phyloP scores from a whole-genome alignment of 2,113 vertebrate genomes.

The Gasterosteus nipponicus region DNA sequence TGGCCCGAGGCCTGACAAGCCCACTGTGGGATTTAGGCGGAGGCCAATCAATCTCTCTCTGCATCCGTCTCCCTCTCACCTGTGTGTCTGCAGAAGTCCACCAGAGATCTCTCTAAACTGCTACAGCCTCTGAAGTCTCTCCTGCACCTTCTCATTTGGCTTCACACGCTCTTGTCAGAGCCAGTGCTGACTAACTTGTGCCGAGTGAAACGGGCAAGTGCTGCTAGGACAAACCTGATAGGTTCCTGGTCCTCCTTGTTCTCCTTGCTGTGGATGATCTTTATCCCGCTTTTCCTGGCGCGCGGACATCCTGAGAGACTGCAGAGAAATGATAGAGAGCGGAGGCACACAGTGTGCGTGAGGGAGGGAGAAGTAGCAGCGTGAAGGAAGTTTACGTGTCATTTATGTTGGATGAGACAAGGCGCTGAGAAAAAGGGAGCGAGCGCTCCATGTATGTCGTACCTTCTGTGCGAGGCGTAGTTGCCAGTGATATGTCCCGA shows the following conservation, averaged over 20 bases:
- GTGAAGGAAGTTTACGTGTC: neutral
- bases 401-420: neutral
- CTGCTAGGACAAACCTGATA: constrained; percentile 84
- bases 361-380: constrained; percentile 1
- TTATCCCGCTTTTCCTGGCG: constrained; percentile 98
- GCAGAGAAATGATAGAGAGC: constrained; percentile 55
- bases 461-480: constrained; percentile 99
- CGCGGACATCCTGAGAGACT: constrained; percentile 99
- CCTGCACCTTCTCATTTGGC: constrained; percentile 23
- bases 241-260: constrained; percentile 99
- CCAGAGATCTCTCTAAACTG: constrained; percentile 47
- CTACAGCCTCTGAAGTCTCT: constrained; percentile 46
- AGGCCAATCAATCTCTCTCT: constrained; percentile 72
- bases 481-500: constrained; percentile 99
- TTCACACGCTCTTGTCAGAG: constrained; percentile 44
- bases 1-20: constrained; percentile 63
- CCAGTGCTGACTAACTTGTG: constrained; percentile 26
- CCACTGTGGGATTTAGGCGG: constrained; percentile 68
- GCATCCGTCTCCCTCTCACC: constrained; percentile 44
- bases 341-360: neutral
- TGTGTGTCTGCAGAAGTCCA: constrained; percentile 48
- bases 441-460: constrained; percentile 39
- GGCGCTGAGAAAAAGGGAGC: too few species aligned
- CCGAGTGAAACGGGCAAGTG: constrained; percentile 7
- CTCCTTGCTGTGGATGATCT: constrained; percentile 99